Evolutionary conservation across 1,140 invertebrate species (phyloP).

Genomic region (Nasonia longicornis): DNA sequence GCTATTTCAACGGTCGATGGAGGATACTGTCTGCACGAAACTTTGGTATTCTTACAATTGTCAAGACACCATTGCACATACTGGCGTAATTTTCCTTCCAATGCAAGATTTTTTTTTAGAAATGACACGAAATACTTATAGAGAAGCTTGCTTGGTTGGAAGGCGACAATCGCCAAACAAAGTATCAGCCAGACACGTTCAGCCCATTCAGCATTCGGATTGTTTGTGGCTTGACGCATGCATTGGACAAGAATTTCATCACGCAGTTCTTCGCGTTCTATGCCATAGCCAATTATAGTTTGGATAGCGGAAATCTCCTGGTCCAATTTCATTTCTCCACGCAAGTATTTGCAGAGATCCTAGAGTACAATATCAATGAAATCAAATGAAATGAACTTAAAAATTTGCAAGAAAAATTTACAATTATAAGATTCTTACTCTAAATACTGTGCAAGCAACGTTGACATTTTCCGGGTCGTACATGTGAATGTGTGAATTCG

Average conservation of each 20-base stretch:
- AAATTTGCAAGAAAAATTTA: slow-evolving; percentile 44
- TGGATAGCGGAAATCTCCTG: slow-evolving; percentile 86
- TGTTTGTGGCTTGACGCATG: slow-evolving; percentile 85
- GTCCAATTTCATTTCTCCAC: slow-evolving; percentile 86
- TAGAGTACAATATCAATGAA: slow-evolving; percentile 60
- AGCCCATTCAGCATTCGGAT: slow-evolving; percentile 83
- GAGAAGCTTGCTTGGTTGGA: slow-evolving; percentile 90
- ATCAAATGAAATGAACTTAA: neutral
- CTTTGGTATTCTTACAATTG: slow-evolving; percentile 89
- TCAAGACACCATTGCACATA: slow-evolving; percentile 95
- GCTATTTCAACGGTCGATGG: slow-evolving; percentile 94
- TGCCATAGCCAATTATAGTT: slow-evolving; percentile 85
- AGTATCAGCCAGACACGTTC: slow-evolving; percentile 90
- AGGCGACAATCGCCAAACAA: slow-evolving; percentile 89
- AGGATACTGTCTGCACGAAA: slow-evolving; percentile 83
- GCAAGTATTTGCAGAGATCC: slow-evolving; percentile 89
- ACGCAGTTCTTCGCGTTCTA: slow-evolving; percentile 88
- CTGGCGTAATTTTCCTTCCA: slow-evolving; percentile 81
- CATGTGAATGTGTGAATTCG: slow-evolving; percentile 94
- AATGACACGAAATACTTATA: slow-evolving; percentile 83
- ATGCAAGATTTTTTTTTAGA: slow-evolving; percentile 78
- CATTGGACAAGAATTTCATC: slow-evolving; percentile 93
- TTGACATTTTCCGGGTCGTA: slow-evolving; percentile 95
- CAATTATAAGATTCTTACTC: slow-evolving; percentile 72
- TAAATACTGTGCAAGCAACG: slow-evolving; percentile 90